These are phyloP conservation scores for Pogonus chalceus DNA, from an alignment of 1,140 invertebrate species.

Conservation along the genomic window DNA sequence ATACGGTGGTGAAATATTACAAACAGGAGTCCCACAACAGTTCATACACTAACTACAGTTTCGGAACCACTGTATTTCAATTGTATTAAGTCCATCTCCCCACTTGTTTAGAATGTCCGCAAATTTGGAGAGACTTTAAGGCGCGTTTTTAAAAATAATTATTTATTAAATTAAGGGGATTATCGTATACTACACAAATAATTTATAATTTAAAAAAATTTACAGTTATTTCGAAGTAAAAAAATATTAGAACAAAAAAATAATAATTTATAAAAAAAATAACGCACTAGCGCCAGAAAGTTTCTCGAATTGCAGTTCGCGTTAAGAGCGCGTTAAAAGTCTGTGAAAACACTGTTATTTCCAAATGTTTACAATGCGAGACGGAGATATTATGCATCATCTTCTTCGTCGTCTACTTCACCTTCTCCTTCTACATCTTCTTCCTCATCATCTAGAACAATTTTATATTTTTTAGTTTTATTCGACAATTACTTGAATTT, in stretches of 20 bases:
- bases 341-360: neutral
- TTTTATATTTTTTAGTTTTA: neutral
- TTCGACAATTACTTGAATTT: neutral
- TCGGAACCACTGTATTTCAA: constrained; percentile 4
- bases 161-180: too few species aligned
- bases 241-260: too few species aligned
- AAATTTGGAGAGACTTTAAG: too few species aligned
- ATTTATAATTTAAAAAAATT: too few species aligned
- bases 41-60: constrained; percentile 5
- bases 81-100: neutral
- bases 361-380: neutral
- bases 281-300: too few species aligned
- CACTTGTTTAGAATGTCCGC: constrained; percentile 5
- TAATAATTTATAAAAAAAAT: too few species aligned
- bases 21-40: neutral
- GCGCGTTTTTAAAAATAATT: too few species aligned
- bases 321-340: constrained; percentile 18
- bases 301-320: neutral
- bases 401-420: constrained; percentile 31
- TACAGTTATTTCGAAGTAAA: too few species aligned
- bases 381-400: constrained; percentile 33
- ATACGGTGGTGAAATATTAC: neutral
- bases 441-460: constrained; percentile 30
- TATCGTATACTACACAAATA: too few species aligned
- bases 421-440: constrained; percentile 30